These are phyloP conservation scores for Hirtodrosophila confusa DNA, from an alignment of 2,888 invertebrate species.

Conservation along the genomic window DNA sequence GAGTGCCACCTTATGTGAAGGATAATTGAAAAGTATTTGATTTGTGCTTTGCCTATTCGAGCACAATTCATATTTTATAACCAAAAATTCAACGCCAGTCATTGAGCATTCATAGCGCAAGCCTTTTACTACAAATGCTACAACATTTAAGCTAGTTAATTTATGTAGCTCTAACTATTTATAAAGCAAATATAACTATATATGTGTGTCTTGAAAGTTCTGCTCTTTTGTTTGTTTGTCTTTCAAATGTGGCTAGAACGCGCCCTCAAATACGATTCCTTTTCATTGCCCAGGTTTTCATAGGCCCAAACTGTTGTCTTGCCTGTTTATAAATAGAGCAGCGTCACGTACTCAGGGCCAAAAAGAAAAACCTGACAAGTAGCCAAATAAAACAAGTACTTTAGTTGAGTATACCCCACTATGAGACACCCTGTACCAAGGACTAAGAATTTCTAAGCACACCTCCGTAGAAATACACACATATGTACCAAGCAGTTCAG, in stretches of 20 bases:
- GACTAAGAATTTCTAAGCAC: no score
- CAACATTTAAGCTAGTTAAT: conserved; percentile 48
- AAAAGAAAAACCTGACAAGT: conserved; percentile 3
- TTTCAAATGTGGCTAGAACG: neutral
- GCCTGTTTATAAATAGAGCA: conserved; percentile 30
- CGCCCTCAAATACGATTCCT: neutral
- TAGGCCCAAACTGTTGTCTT: conserved; percentile 1
- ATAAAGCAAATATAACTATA: conserved; percentile 37
- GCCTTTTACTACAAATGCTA: conserved; percentile 35
- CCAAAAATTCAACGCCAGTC: conserved; percentile 15
- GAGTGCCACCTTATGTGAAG: conserved; percentile 2
- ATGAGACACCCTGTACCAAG: no score
- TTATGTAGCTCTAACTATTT: conserved; percentile 48
- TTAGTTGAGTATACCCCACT: no score
- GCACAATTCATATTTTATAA: conserved; percentile 40
- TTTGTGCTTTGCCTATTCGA: conserved; percentile 41
- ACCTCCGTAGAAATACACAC: no score
- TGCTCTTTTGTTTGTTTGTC: neutral
- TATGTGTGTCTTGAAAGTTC: conserved; percentile 24
- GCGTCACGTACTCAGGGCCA: conserved; percentile 42
- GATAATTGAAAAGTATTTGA: conserved; percentile 49
- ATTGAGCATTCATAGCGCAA: conserved; percentile 17
- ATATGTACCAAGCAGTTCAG: no score
- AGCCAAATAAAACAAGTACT: neutral
- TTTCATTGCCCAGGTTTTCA: neutral